Conservation (phyloP, 2,797 vertebrate genomes). For the Phataginus tricuspis region DNA sequence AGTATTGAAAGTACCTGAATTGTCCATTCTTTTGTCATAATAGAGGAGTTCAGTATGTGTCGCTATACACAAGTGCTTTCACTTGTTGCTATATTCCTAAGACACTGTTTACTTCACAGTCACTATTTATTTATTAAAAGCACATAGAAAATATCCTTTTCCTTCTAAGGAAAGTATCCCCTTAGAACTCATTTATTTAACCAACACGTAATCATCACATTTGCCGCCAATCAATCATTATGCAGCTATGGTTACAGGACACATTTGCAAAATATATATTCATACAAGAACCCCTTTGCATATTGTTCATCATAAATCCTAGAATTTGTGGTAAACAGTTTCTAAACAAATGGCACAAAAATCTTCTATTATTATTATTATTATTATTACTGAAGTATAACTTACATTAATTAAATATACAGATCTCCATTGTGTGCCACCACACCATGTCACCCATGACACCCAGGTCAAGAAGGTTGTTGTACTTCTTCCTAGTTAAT, state of each 20-base stretch:
- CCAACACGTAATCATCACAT: not conserved
- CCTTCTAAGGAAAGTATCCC: not conserved
- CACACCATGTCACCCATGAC: not conserved
- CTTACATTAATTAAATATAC: not conserved
- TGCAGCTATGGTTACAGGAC: not conserved
- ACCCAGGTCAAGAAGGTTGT: not conserved
- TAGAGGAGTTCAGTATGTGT: not conserved
- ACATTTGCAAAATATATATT: not conserved
- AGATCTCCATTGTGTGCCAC: not conserved
- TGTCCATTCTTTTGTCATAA: not conserved
- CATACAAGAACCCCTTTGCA: not conserved
- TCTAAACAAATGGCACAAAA: not conserved
- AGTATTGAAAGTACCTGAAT: not conserved
- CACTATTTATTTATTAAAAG: conserved; percentile 23
- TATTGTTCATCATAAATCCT: not conserved
- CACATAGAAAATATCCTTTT: not conserved
- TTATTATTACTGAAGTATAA: not conserved
- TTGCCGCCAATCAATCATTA: not conserved
- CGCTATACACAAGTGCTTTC: not conserved
- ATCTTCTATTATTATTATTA: not conserved
- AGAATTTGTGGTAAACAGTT: not conserved
- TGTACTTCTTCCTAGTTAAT: not conserved
- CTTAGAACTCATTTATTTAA: not conserved
- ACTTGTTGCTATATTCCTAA: not conserved
- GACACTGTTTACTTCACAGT: not conserved